Conservation (phyloP, 2,888 invertebrate species). For the Salticus scenicus region DNA sequence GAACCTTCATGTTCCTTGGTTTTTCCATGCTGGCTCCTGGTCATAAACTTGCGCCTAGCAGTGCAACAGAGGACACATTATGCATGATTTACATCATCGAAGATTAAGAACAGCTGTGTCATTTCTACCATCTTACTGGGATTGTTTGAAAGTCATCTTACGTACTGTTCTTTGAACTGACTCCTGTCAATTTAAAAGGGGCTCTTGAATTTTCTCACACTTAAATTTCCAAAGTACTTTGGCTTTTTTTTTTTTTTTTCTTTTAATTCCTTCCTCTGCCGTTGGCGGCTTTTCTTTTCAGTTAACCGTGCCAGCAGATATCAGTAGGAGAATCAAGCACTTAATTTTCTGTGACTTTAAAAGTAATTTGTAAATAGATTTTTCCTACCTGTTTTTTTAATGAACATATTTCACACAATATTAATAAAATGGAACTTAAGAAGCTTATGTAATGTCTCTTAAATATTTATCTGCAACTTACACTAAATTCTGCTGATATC, state of each 20-base stretch:
- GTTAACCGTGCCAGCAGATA: neutral
- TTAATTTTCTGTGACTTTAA: no score
- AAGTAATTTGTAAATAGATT: no score
- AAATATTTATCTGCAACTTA: no score
- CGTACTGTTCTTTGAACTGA: conserved; percentile 16
- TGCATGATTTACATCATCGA: conserved; percentile 79
- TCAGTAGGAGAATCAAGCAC: neutral
- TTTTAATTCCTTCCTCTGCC: conserved; percentile 4
- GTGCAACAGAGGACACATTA: conserved; percentile 79
- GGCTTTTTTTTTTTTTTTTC: conserved; percentile 38
- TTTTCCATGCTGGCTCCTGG: conserved; percentile 90
- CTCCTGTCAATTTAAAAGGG: conserved; percentile 26
- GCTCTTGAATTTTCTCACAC: conserved; percentile 61
- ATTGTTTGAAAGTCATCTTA: conserved; percentile 48
- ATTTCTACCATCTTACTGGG: conserved; percentile 20
- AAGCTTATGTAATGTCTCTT: no score
- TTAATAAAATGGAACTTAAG: no score
- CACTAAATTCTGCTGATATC: neutral
- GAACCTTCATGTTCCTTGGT: conserved; percentile 98
- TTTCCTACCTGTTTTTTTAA: no score
- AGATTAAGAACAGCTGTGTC: conserved; percentile 16
- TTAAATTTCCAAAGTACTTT: conserved; percentile 65
- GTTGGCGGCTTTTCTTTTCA: conserved; percentile 36
- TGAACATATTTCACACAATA: no score
- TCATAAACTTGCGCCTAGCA: conserved; percentile 84